These are phyloP conservation scores for Ictidomys tridecemlineatus DNA, from an alignment of 2,113 vertebrate genomes.

Conservation along the genomic window DNA sequence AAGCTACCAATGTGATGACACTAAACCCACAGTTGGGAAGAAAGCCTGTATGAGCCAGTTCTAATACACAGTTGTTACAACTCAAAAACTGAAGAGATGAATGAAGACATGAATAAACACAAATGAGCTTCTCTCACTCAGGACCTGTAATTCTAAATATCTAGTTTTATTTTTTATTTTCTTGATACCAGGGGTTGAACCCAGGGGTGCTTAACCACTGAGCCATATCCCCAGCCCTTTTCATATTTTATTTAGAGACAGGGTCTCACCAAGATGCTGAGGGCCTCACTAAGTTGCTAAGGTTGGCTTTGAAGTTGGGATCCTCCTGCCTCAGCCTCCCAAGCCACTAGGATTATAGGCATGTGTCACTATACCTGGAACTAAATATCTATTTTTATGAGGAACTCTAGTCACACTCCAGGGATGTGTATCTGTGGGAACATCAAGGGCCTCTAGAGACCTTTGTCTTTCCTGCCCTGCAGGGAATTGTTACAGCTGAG, in stretches of 20 bases:
- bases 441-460: neutral
- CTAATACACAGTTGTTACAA: neutral
- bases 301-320: too few species aligned
- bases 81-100: neutral
- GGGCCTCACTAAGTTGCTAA: too few species aligned
- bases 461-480: neutral
- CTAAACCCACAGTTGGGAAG: neutral
- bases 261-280: too few species aligned
- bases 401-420: conserved; percentile 1
- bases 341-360: too few species aligned
- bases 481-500: neutral
- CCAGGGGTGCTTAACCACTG: too few species aligned
- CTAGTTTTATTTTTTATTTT: neutral
- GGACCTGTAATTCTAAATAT: neutral
- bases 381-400: neutral
- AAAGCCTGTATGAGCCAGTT: neutral
- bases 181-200: too few species aligned
- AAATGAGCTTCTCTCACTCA: neutral
- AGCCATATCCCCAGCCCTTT: too few species aligned
- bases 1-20: neutral
- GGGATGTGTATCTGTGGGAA: neutral
- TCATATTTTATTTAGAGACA: too few species aligned
- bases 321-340: too few species aligned
- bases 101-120: neutral
- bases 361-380: too few species aligned